Percentiles rank a stretch among this genome's conserved stretches.
phyloP scores from a whole-genome alignment of 2,113 vertebrate species.

The Eidolon helvum region DNA sequence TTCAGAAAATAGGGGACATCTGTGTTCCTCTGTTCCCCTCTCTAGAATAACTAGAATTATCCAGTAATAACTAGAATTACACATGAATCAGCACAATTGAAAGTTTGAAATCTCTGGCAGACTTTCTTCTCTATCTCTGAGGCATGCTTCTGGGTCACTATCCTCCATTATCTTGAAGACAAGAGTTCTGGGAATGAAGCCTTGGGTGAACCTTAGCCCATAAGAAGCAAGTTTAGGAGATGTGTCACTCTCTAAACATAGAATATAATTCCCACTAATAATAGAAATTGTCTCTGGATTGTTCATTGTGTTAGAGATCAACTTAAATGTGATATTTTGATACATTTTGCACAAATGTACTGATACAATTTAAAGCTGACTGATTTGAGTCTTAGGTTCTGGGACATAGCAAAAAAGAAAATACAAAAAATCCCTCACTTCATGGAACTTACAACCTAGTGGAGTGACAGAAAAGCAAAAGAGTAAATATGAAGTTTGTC shows the following conservation, averaged over 20 bases:
- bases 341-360: neutral
- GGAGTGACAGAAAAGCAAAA: neutral
- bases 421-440: neutral
- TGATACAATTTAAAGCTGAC: neutral
- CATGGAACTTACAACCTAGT: neutral
- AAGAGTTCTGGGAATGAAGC: neutral
- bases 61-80: neutral
- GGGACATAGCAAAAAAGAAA: neutral
- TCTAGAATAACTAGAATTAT: neutral
- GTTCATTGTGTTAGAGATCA: neutral
- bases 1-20: no score
- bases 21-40: neutral
- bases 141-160: neutral
- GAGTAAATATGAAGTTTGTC: neutral
- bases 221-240: neutral
- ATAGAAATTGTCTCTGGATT: neutral
- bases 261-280: neutral
- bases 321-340: neutral
- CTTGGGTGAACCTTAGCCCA: neutral
- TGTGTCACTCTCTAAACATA: neutral
- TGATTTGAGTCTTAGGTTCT: neutral
- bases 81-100: neutral
- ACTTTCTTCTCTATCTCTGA: neutral
- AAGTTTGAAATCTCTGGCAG: neutral
- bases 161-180: neutral